Conservation (phyloP, 2,888 invertebrate genomes). For the Yponomeuta malinellus region DNA sequence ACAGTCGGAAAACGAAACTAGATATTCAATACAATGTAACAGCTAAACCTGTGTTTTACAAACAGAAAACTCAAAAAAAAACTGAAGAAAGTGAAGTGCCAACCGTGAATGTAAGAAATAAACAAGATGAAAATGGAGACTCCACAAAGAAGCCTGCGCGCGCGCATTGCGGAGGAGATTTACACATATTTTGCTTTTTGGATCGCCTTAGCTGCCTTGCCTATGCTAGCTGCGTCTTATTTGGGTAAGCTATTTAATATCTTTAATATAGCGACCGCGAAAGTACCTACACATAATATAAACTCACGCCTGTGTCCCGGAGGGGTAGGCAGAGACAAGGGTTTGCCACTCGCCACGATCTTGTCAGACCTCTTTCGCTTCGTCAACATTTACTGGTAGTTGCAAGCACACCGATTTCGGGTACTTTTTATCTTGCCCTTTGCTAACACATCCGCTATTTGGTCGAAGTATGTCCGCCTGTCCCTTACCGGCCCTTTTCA, state of each 20-base stretch:
- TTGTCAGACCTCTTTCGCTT: too few relatives aligned
- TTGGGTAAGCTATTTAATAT: slow-evolving; percentile 32
- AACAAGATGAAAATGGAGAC: slow-evolving; percentile 26
- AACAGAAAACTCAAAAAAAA: not conserved
- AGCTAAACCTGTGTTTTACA: not conserved
- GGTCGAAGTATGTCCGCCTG: too few relatives aligned
- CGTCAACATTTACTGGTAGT: too few relatives aligned
- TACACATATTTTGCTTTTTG: slow-evolving; percentile 65
- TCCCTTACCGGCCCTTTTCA: too few relatives aligned
- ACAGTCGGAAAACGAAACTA: not conserved
- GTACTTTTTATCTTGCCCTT: too few relatives aligned
- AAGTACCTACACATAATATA: too few relatives aligned
- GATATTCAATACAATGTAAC: not conserved
- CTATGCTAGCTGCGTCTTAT: slow-evolving; percentile 58
- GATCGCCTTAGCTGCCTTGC: slow-evolving; percentile 54
- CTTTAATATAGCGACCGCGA: too few relatives aligned
- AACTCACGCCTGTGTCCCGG: too few relatives aligned
- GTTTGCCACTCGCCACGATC: too few relatives aligned
- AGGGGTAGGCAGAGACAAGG: too few relatives aligned
- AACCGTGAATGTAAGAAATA: not conserved
- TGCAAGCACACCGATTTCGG: too few relatives aligned
- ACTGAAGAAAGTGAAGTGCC: not conserved
- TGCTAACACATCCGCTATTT: too few relatives aligned
- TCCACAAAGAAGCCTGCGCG: slow-evolving; percentile 32
- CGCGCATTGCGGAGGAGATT: slow-evolving; percentile 47